A percentile compares a stretch with the other conserved stretches of the same genome.
Conservation (phyloP, 2,888 invertebrate genomes). For the Thysanoteuthis rhombus region DNA sequence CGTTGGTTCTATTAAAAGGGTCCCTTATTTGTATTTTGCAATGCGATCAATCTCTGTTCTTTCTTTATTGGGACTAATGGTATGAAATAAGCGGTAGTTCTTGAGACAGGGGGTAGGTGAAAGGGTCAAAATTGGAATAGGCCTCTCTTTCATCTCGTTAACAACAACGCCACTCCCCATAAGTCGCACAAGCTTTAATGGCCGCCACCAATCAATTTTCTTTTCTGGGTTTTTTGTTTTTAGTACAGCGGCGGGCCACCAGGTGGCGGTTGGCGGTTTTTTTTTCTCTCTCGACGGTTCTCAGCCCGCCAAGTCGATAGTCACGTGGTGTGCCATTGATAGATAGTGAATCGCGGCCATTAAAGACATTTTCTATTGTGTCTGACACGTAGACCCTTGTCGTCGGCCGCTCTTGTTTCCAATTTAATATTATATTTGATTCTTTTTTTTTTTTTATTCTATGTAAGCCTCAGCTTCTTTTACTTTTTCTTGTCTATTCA, state of each 20-base stretch:
- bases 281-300: neutral
- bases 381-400: slow-evolving; percentile 12
- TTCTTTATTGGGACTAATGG: neutral
- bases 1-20: no score
- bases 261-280: neutral
- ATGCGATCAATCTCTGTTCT: neutral
- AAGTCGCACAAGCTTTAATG: neutral
- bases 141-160: neutral
- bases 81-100: neutral
- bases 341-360: neutral
- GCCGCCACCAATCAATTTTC: neutral
- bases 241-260: neutral
- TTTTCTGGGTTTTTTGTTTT: neutral
- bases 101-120: neutral
- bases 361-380: neutral
- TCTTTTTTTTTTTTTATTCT: neutral
- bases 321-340: neutral
- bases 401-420: neutral
- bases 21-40: neutral
- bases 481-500: neutral
- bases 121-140: neutral
- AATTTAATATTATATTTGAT: neutral
- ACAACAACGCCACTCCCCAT: neutral
- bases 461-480: neutral
- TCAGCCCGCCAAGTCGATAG: neutral